These are phyloP conservation scores for Peribatodes rhomboidaria DNA, from an alignment of 2,888 invertebrate genomes.

Conservation along the genomic window DNA sequence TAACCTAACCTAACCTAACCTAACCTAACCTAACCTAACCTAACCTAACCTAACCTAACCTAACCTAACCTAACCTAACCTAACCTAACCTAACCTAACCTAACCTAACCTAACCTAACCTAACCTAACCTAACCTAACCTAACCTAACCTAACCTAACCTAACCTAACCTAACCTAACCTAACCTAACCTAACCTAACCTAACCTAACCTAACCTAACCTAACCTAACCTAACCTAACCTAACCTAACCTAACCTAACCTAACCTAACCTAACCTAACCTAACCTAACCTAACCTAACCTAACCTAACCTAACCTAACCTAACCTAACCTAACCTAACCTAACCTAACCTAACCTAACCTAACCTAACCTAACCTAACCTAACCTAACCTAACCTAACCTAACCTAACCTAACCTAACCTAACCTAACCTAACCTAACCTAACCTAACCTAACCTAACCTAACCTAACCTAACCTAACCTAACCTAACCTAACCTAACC, in stretches of 20 bases:
- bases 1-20: constrained; percentile 3
- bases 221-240: constrained; percentile 10
- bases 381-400: constrained; percentile 46
- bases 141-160: constrained; percentile 7
- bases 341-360: no score
- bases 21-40: constrained; percentile 9
- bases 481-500: constrained; percentile 40
- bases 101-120: constrained; percentile 10
- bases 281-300: constrained; percentile 6
- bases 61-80: constrained; percentile 8
- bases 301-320: constrained; percentile 9
- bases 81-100: constrained; percentile 10
- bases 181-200: constrained; percentile 11
- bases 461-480: constrained; percentile 50
- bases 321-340: constrained; percentile 11
- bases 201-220: constrained; percentile 10
- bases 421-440: constrained; percentile 49
- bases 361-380: constrained; percentile 43
- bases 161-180: constrained; percentile 29
- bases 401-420: constrained; percentile 50
- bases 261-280: constrained; percentile 11
- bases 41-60: constrained; percentile 7
- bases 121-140: constrained; percentile 9
- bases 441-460: constrained; percentile 45
- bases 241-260: constrained; percentile 11